These are phyloP conservation scores for Anoplopoma fimbria DNA, from an alignment of 2,113 vertebrate genomes.

Conservation along the genomic window DNA sequence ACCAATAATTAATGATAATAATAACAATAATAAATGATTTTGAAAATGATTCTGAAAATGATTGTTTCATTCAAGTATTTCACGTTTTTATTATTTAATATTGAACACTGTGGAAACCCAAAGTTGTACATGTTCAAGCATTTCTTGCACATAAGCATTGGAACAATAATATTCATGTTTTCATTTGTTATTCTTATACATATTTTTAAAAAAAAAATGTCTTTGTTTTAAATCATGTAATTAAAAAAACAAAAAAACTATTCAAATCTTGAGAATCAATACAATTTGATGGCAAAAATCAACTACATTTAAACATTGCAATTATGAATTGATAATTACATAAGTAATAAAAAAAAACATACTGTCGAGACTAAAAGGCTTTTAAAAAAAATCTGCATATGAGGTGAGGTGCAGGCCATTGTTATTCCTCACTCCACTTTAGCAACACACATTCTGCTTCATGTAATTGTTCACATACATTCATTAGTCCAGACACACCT, in stretches of 20 bases:
- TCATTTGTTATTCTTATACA: too few species aligned
- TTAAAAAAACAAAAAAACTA: too few species aligned
- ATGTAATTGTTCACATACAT: slow-evolving; percentile 1
- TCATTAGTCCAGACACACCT: slow-evolving; percentile 13
- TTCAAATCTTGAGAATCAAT: too few species aligned
- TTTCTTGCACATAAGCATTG: neutral
- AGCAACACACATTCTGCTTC: neutral
- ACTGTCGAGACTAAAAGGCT: neutral
- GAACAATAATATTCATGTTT: neutral
- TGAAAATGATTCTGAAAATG: too few species aligned
- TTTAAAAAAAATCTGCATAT: neutral
- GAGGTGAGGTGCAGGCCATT: neutral
- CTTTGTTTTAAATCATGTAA: too few species aligned
- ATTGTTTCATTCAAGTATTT: neutral
- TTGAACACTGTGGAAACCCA: neutral
- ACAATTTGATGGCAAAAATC: neutral
- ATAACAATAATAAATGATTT: too few species aligned
- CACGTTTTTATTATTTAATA: neutral
- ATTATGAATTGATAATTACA: neutral
- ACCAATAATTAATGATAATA: too few species aligned
- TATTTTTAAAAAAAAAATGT: too few species aligned
- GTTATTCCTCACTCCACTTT: neutral
- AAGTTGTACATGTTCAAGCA: neutral
- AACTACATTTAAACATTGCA: neutral
- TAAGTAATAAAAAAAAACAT: neutral